Conservation (phyloP, 1,140 invertebrate species). For the Drosophila ironensis region DNA sequence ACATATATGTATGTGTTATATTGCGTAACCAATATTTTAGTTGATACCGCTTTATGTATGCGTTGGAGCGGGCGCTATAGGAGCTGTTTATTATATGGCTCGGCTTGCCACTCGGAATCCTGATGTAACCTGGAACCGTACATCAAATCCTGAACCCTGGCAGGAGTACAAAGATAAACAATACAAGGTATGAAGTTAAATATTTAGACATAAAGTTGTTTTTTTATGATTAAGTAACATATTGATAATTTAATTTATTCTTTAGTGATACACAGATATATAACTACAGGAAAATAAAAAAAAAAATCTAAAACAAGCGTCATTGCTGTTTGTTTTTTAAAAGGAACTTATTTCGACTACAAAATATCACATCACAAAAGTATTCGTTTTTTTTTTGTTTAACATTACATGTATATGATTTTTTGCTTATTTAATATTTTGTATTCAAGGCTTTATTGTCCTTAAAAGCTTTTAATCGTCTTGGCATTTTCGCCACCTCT, state of each 20-base stretch:
- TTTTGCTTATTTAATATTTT: no score
- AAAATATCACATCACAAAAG: no score
- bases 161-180: conserved; percentile 89
- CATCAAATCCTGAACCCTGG: conserved; percentile 89
- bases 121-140: conserved; percentile 90
- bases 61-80: conserved; percentile 85
- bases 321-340: no score
- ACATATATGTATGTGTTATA: conserved; percentile 13
- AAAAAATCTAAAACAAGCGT: no score
- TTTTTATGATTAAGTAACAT: not conserved
- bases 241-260: no score
- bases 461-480: no score
- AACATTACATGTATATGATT: no score
- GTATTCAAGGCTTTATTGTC: no score
- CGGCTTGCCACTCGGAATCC: conserved; percentile 89
- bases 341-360: no score
- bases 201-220: not conserved
- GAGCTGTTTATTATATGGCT: conserved; percentile 85
- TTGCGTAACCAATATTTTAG: conserved; percentile 82
- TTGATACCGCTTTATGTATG: conserved; percentile 91
- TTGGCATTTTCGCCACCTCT: no score
- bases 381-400: no score
- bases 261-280: not conserved
- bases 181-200: conserved; percentile 86
- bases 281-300: no score